Percentiles rank a stretch among this genome's conserved stretches.
Conservation (phyloP, 2,797 vertebrate species). For the Lophius americanus region DNA sequence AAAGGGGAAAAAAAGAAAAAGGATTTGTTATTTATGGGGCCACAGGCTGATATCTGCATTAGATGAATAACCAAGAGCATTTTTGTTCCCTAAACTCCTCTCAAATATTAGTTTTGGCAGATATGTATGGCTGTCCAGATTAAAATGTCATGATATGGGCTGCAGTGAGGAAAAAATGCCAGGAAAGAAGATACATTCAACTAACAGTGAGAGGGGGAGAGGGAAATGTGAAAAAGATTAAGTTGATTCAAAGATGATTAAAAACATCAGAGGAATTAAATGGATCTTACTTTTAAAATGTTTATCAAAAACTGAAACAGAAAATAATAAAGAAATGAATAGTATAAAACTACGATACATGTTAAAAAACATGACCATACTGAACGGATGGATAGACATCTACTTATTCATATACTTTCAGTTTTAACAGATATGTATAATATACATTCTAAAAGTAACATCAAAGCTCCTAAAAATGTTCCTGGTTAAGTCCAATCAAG, state of each 20-base stretch:
- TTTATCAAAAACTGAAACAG: not conserved
- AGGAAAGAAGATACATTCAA: conserved; percentile 50
- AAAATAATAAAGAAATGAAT: not conserved
- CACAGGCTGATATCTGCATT: conserved; percentile 33
- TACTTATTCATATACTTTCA: too few species aligned
- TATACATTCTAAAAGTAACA: too few species aligned
- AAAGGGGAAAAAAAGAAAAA: conserved; percentile 46
- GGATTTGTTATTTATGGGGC: conserved; percentile 40
- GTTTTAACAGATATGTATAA: too few species aligned
- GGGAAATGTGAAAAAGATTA: conserved; percentile 25
- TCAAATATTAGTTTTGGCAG: conserved; percentile 74
- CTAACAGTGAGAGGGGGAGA: conserved; percentile 19
- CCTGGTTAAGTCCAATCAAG: too few species aligned
- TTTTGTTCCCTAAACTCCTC: conserved; percentile 49
- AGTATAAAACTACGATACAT: too few species aligned
- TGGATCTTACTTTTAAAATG: not conserved
- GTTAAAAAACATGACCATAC: too few species aligned
- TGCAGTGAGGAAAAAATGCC: conserved; percentile 37
- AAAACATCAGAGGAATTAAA: conserved; percentile 18
- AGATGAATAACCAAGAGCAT: conserved; percentile 48
- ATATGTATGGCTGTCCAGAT: conserved; percentile 49
- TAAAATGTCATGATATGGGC: conserved; percentile 66
- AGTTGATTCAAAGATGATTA: conserved; percentile 4
- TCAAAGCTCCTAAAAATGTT: too few species aligned
- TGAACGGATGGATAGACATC: too few species aligned